Evolutionary conservation across 2,797 vertebrate genomes (phyloP), one percentile per base, ranked within the genome.

Genomic region (Bryconaethiops microstoma): DNA sequence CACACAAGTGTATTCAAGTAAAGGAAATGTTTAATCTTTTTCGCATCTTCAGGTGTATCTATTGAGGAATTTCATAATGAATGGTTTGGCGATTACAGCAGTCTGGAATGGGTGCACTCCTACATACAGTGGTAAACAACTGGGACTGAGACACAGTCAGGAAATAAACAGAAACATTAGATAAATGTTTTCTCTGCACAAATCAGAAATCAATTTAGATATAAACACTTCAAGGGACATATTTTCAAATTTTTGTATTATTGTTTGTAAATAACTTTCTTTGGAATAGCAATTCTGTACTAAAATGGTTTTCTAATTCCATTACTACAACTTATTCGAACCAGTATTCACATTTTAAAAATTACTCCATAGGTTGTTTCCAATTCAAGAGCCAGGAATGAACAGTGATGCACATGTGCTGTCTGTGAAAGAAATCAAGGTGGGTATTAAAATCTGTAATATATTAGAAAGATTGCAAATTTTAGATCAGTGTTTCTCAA

Each of bases 121-220:
- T 99, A 94, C 84, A 97, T 99, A 88, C 97, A 99, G 19, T 99
- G 97, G 98, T 98, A 92, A 95, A 86, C 54, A 7, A 42, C 6
- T 42, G 42, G 42, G 6, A 42, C 2, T 42, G 42, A 42, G 9
- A 42, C 42, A 42, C 42, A 42, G 42, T 42, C 42, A 2, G 42
- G 42, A 42, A 42, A 42, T 6, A 42, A 42, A 42, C 5, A 42
- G 5, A 42, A 42, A 42, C 9, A 42, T 42, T 7, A 42, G 1
- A 1, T 29, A 42, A 42, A 2, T 42, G 42, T 42, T 42, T 42
- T 6, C 1, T 42, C 1, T 29, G 29, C 29, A 29, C 29, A 29
- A 29, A 29, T 29, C 42, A 42, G 42, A 42, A 42, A 42, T 42
- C 5, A 42, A 42, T 42, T 42, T 42, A 42, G 9, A 42, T 6